phyloP scores from a whole-genome alignment of 2,113 vertebrate species.

The Poeciliopsis retropinna region DNA sequence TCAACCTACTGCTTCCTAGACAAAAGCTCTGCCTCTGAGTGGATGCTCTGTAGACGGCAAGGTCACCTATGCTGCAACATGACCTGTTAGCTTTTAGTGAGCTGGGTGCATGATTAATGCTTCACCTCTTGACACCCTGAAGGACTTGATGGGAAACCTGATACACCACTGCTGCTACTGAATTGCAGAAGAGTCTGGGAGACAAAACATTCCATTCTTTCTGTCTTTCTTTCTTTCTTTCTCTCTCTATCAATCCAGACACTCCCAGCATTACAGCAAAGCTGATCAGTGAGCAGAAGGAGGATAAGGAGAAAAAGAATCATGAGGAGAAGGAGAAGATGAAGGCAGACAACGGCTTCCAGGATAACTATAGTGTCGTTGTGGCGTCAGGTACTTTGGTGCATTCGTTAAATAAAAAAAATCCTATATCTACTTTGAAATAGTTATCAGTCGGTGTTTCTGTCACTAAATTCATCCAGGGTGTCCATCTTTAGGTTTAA shows the following conservation, averaged over 20 bases:
- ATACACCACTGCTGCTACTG: conserved; percentile 22
- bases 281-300: conserved; percentile 97
- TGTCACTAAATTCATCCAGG: neutral
- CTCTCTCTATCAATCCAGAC: conserved; percentile 76
- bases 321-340: conserved; percentile 99
- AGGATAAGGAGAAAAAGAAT: conserved; percentile 99
- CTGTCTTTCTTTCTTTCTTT: neutral
- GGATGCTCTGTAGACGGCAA: conserved; percentile 14
- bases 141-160: conserved; percentile 39
- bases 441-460: no score
- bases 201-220: neutral
- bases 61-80: conserved; percentile 22
- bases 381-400: conserved; percentile 91
- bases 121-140: conserved; percentile 62
- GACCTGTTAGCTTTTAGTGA: conserved; percentile 11
- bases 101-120: conserved; percentile 52
- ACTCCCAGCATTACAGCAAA: conserved; percentile 99
- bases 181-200: neutral
- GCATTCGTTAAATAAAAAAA: no score
- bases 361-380: conserved; percentile 98
- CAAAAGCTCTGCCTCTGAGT: neutral
- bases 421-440: neutral
- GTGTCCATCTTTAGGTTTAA: conserved; percentile 83
- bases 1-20: neutral
- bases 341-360: conserved; percentile 97